Evolutionary conservation across 2,797 vertebrate genomes (phyloP).

Genomic region (Spinus pinus): DNA sequence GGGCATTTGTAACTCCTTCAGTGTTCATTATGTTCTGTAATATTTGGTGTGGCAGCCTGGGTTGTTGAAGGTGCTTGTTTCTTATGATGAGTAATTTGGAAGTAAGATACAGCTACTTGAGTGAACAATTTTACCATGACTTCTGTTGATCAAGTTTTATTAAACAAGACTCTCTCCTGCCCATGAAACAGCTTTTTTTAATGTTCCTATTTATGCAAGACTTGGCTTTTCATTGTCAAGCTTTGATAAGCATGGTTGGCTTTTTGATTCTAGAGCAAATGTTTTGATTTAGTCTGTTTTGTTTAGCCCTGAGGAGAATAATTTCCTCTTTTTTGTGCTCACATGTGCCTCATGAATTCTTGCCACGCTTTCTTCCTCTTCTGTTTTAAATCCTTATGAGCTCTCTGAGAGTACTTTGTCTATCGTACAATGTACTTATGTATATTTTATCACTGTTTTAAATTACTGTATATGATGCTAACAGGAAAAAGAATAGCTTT

Average conservation of each 20-base stretch:
- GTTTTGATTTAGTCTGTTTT: not conserved
- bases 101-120: not conserved
- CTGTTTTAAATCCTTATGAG: not conserved
- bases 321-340: not conserved
- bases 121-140: not conserved
- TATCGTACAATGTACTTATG: not conserved
- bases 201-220: not conserved
- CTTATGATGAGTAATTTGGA: not conserved
- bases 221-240: not conserved
- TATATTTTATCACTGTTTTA: not conserved
- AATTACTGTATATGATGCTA: not conserved
- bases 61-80: not conserved
- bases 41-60: not conserved
- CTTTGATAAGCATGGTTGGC: not conserved
- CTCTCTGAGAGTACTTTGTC: not conserved
- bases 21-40: not conserved
- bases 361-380: not conserved
- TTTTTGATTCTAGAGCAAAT: not conserved
- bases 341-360: not conserved
- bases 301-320: not conserved
- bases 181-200: not conserved
- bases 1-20: not conserved
- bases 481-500: not conserved
- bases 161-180: not conserved
- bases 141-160: not conserved